Evolutionary conservation across 2,113 vertebrate species (phyloP).

Genomic region (Bos indicus): DNA sequence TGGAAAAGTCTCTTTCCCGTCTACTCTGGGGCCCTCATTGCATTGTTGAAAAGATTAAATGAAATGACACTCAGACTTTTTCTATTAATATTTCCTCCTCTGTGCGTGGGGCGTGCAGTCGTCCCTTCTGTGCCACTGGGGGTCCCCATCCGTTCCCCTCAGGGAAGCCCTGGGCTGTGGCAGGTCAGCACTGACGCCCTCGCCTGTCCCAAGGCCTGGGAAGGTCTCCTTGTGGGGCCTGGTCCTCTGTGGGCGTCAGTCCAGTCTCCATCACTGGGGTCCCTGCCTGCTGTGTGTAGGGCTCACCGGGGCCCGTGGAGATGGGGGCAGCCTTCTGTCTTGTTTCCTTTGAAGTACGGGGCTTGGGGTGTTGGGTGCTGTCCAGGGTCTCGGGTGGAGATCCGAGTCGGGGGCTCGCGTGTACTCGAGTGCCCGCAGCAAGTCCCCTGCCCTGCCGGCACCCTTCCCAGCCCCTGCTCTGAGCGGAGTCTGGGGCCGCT

Average conservation of each 20-base stretch:
- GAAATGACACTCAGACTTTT: background rate
- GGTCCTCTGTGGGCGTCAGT: background rate
- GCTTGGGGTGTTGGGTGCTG: fast-evolving
- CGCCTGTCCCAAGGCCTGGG: background rate
- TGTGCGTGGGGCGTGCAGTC: fast-evolving
- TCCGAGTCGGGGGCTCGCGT: background rate
- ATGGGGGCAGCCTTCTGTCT: background rate
- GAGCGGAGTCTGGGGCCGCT: background rate
- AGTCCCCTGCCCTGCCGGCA: fast-evolving
- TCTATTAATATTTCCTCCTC: background rate
- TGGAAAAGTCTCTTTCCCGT: background rate
- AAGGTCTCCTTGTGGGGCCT: background rate
- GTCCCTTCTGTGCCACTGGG: background rate
- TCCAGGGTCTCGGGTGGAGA: too few species aligned
- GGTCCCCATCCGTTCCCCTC: background rate
- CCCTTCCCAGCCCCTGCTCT: background rate
- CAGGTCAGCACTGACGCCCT: background rate
- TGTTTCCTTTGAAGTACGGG: fast-evolving
- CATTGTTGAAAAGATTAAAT: background rate
- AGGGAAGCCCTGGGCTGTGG: background rate
- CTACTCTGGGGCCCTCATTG: background rate
- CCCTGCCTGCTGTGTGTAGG: background rate
- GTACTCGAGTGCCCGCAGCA: background rate
- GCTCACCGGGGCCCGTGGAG: background rate
- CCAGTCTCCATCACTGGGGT: background rate